Evolutionary conservation across 2,113 vertebrate genomes (phyloP), one percentile per base, ranked within the genome.

Genomic region (Zapus hudsonius): DNA sequence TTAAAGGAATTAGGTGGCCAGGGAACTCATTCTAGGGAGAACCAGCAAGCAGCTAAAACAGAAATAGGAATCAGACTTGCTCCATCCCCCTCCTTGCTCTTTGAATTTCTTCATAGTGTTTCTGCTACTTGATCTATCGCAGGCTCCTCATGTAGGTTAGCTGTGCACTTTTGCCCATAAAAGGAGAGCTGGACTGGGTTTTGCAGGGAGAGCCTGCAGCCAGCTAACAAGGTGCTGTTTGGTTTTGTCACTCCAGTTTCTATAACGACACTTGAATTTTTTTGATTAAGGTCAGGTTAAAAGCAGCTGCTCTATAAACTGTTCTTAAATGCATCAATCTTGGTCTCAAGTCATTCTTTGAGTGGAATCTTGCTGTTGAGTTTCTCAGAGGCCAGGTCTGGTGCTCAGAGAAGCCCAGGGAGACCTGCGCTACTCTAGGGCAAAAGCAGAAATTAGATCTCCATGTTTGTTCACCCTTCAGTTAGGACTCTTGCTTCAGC

Each of bases 141-240:
- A 78, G 84, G 63, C 67, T 74, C 36, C n/a, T 66, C 1, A 0
- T 13, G 55, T 6, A 31, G 87, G 91, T 47, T 74, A 38, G 70
- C 19, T 31, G 23, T 5, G 6, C 55, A n/a, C 75, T 44, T 93
- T 80, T 96, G 94, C 55, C 95, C 95, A 96, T 95, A 97, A 96
- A 96, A 97, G 95, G 96, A 93, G 86, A 2, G 74, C 47, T 92
- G 52, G 93, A 47, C 44, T 3, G 74, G 70, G 44, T 44, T 82
- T 90, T 47, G 57, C 81, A 84, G 87, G 66, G 87, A 85, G 55
- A 38, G 85, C 72, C 82, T 92, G 91, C 27, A 6, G 78, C 67
- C 83, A 69, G 87, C 89, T 94, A 94, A 63, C 86, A 94, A 94
- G 95, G 95, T 96, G 83, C 66, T 94, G 81, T 96, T 95, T 97